Percentiles rank a stretch among this genome's conserved stretches.
These are phyloP conservation scores for Xestia rhomboidea DNA, from an alignment of 2,888 invertebrate species.

Conservation along the genomic window DNA sequence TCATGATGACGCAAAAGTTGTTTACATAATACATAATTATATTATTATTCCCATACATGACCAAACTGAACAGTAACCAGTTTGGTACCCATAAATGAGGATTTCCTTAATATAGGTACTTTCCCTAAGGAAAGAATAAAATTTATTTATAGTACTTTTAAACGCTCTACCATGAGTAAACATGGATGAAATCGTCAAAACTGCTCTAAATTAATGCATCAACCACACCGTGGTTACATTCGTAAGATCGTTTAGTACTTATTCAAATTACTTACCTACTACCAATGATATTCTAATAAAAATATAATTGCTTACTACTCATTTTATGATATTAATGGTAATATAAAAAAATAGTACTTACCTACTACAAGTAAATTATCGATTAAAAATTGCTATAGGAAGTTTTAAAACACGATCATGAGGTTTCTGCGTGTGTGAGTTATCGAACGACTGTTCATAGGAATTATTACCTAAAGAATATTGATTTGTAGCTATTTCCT, in stretches of 20 bases:
- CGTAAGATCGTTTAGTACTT: neutral
- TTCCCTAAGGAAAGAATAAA: slow-evolving; percentile 1
- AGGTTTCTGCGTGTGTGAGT: slow-evolving; percentile 1
- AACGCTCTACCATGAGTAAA: too few relatives aligned
- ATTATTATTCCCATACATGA: neutral
- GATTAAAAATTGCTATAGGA: slow-evolving; percentile 6
- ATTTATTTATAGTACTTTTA: neutral
- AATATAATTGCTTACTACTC: neutral
- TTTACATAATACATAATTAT: neutral
- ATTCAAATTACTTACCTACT: neutral
- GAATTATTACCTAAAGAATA: slow-evolving; percentile 34
- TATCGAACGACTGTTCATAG: slow-evolving; percentile 14
- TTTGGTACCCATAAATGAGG: neutral
- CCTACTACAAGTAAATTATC: neutral
- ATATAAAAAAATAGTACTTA: slow-evolving; percentile 1
- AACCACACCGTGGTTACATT: neutral
- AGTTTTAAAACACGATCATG: neutral
- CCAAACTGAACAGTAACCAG: neutral
- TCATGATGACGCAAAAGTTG: neutral
- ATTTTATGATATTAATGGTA: neutral
- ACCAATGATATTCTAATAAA: too few relatives aligned
- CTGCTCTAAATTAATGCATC: too few relatives aligned
- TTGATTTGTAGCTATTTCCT: slow-evolving; percentile 37
- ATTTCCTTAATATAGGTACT: neutral
- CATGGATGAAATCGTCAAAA: neutral